Percentiles rank a stretch among this genome's conserved stretches.
phyloP scores from a whole-genome alignment of 2,888 invertebrate species.

The Ypsolopha scabrella region DNA sequence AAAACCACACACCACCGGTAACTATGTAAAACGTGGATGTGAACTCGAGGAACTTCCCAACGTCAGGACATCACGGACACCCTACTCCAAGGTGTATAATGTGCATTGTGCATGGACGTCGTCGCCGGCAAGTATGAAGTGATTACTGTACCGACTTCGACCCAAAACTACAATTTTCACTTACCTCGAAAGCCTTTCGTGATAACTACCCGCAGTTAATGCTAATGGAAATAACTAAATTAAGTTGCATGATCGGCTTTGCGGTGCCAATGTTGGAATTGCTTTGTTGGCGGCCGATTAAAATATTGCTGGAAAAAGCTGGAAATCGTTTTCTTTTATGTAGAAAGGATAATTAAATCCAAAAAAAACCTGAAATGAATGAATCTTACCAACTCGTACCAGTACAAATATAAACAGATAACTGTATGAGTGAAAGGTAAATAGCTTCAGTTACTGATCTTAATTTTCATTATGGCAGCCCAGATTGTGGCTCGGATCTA shows the following conservation, averaged over 20 bases:
- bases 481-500: background rate
- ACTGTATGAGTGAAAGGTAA: too few relatives aligned
- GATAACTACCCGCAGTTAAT: constrained; percentile 3
- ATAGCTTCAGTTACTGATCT: too few relatives aligned
- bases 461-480: too few relatives aligned
- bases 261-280: too few relatives aligned
- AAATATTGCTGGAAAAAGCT: too few relatives aligned
- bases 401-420: too few relatives aligned
- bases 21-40: too few relatives aligned
- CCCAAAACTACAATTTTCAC: constrained; percentile 25
- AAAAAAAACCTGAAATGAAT: background rate
- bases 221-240: constrained; percentile 14
- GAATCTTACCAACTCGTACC: too few relatives aligned
- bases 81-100: constrained; percentile 6
- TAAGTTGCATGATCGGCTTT: background rate
- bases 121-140: constrained; percentile 23
- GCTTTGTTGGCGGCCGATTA: too few relatives aligned
- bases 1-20: too few relatives aligned
- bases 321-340: too few relatives aligned
- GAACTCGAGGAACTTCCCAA: too few relatives aligned
- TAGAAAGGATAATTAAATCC: background rate
- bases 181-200: constrained; percentile 15
- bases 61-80: constrained; percentile 10
- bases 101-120: background rate
- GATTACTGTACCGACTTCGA: constrained; percentile 19